Percentiles rank a stretch among this genome's conserved stretches.
phyloP scores from a whole-genome alignment of 2,797 vertebrate species.

The Loris lydekkerianus region DNA sequence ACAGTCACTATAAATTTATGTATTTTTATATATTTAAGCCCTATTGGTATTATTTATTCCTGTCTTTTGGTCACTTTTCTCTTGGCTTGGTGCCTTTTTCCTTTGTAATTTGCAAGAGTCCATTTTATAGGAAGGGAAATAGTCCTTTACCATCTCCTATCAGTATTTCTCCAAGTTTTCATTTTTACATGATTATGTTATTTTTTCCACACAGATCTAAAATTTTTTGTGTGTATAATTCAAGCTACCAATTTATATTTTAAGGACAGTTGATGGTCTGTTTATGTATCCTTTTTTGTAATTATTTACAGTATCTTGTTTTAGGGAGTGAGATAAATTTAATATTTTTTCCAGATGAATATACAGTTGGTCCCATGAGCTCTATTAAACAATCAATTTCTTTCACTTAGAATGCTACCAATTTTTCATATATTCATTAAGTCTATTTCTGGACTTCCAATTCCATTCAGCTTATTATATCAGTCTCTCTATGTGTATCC shows the following conservation, averaged over 20 bases:
- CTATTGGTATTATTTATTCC: neutral
- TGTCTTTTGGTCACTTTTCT: neutral
- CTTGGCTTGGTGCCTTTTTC: neutral
- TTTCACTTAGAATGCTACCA: neutral
- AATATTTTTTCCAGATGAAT: neutral
- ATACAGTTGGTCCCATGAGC: neutral
- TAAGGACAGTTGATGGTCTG: neutral
- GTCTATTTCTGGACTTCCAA: neutral
- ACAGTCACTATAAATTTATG: neutral
- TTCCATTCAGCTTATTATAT: neutral
- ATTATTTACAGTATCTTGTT: neutral
- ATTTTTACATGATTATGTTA: neutral
- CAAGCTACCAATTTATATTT: neutral
- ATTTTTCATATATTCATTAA: neutral
- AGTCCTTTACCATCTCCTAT: neutral
- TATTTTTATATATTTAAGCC: neutral
- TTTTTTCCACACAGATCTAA: neutral
- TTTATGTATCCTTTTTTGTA: neutral
- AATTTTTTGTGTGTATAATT: neutral
- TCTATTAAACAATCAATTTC: neutral
- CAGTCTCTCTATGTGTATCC: neutral
- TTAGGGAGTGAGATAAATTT: neutral
- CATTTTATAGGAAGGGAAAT: neutral
- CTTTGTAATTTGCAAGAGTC: neutral
- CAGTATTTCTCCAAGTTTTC: conserved; percentile 16